Conservation (phyloP, 2,888 invertebrate species). For the Hylaea fasciaria region DNA sequence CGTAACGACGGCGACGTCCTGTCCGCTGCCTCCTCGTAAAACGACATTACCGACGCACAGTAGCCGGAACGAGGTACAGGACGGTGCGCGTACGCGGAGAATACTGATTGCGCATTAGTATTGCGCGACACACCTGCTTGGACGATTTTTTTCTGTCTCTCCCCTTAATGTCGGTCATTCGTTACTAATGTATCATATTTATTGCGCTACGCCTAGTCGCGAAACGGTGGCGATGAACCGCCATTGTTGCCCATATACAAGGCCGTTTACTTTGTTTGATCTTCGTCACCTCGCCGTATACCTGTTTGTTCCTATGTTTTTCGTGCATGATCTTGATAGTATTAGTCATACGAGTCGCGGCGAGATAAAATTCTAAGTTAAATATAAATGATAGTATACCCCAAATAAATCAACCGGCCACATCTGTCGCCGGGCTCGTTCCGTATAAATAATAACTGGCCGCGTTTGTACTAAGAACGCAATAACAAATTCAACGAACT, state of each 20-base stretch:
- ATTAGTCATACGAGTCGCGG: constrained; percentile 55
- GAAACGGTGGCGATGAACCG: constrained; percentile 66
- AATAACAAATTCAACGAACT: constrained; percentile 85
- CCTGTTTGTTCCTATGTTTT: constrained; percentile 32
- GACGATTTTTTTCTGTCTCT: constrained; percentile 80
- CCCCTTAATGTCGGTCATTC: constrained; percentile 84
- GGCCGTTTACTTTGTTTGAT: constrained; percentile 67
- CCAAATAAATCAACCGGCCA: constrained; percentile 71
- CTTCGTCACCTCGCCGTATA: constrained; percentile 31
- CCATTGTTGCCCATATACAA: constrained; percentile 69
- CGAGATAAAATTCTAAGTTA: constrained; percentile 55
- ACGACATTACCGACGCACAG: constrained; percentile 84
- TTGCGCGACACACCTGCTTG: constrained; percentile 82
- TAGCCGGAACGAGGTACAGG: constrained; percentile 85
- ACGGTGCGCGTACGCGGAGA: constrained; percentile 78
- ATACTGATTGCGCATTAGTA: constrained; percentile 84
- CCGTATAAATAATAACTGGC: constrained; percentile 77
- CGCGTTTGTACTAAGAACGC: constrained; percentile 80
- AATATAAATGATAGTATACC: constrained; percentile 62
- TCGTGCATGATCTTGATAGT: constrained; percentile 48
- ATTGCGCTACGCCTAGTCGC: constrained; percentile 72
- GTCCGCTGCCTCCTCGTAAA: constrained; percentile 83
- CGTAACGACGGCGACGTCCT: constrained; percentile 84
- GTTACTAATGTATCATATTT: constrained; percentile 80
- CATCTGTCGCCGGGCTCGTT: constrained; percentile 73